Percentiles rank a stretch among this genome's conserved stretches.
These are phyloP conservation scores for Girardia tigrina DNA, from an alignment of 2,888 invertebrate species.

Conservation along the genomic window DNA sequence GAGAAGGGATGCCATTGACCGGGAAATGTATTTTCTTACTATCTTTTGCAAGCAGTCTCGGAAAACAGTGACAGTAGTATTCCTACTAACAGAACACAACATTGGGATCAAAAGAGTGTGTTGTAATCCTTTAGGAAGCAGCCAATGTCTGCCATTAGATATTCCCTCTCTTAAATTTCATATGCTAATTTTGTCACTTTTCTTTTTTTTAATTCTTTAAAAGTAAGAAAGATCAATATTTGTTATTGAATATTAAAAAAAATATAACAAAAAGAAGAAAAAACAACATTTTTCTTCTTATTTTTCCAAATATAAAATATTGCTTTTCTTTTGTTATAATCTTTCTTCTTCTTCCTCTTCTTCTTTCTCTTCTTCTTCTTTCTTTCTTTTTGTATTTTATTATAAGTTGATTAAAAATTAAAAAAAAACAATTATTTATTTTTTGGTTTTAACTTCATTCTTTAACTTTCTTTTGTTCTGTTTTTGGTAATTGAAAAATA, in stretches of 20 bases:
- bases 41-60: background rate
- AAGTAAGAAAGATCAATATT: conserved; percentile 6
- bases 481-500: too few species aligned
- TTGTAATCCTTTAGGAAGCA: conserved; percentile 16
- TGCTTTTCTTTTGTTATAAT: too few species aligned
- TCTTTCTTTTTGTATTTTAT: too few species aligned
- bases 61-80: background rate
- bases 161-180: conserved; percentile 11
- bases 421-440: too few species aligned
- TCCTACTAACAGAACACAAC: conserved; percentile 12
- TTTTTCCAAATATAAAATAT: too few species aligned
- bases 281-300: too few species aligned
- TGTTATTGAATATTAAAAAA: background rate
- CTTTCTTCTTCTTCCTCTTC: too few species aligned
- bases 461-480: too few species aligned
- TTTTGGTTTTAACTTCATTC: too few species aligned
- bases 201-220: conserved; percentile 18
- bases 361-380: too few species aligned
- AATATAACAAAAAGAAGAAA: background rate
- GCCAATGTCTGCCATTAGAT: conserved; percentile 20
- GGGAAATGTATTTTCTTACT: conserved; percentile 18
- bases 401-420: too few species aligned
- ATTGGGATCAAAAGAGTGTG: conserved; percentile 3
- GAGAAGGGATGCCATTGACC: conserved; percentile 7
- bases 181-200: conserved; percentile 23